Base-by-base conservation (phyloP, 2,888 invertebrate genomes). In the Cheilosia soror region DNA sequence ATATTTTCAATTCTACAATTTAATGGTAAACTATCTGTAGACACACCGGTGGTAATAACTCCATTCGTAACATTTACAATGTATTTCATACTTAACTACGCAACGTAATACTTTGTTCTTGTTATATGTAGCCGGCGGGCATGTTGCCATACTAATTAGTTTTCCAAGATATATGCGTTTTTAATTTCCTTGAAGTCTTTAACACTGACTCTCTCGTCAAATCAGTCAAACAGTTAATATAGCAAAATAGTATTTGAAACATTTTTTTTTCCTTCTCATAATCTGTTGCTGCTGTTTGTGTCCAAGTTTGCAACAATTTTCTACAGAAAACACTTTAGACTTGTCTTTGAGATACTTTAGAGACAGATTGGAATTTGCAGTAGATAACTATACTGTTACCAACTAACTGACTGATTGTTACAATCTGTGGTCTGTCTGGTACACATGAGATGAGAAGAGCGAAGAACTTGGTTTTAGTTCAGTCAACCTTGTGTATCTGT, bases 391-490 rank as follows among this genome's bases (percentile, higher is more conserved):
- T 78, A 72, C 79, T 68, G 68, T 79, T 79, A 62, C 57, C 75
- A 84, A 65, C 66, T 84, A 84, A 65, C 66, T 84, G 75, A 84
- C 75, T 80, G 80, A 84, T 84, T 84, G 80, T 84, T 79, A 73
- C 68, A 73, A 60, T 73, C 66, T 84, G 83, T 69, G 75, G 84
- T 75, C 68, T 63, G 60, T 65, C 62, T 58, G 55, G 29, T 29
- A 27, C 25, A 25, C 11, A 63, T 25, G 49, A 29, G 62, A 40
- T 11, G 31, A 66, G 51, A 44, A 13, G 53, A 31, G 27, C 29
- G 31, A 51, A 60, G 33, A 62, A 60, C 80, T 80, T 69, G 80
- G 75, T 49, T 84, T 37, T 80, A 81, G 85, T 81, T 85, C 85
- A 85, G 75, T 85, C 85, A 85, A 85, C 85, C 75, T 84, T 80